Evolutionary conservation across 2,797 vertebrate genomes (phyloP).

Genomic region (Distichodus sexfasciatus): DNA sequence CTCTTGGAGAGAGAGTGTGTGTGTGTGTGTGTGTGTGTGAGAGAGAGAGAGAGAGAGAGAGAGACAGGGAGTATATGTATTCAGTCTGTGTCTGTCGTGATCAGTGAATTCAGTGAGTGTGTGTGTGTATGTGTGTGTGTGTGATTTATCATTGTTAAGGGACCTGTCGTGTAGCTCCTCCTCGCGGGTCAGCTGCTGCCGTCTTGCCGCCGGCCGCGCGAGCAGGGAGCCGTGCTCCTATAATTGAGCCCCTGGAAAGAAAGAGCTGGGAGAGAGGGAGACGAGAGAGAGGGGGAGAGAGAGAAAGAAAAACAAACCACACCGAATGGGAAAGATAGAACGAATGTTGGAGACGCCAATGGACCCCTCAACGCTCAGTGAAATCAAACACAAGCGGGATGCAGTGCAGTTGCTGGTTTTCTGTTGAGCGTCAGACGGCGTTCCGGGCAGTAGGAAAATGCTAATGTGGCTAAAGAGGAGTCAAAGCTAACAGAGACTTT

Average conservation of each 20-base stretch:
- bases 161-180: slow-evolving; percentile 74
- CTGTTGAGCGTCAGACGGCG: no score
- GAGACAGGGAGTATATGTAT: no score
- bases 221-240: slow-evolving; percentile 56
- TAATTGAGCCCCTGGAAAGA: slow-evolving; percentile 73
- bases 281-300: slow-evolving; percentile 12
- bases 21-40: slow-evolving; percentile 11
- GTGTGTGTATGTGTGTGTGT: slow-evolving; percentile 40
- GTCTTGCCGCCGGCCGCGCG: slow-evolving; percentile 55
- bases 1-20: slow-evolving; percentile 15
- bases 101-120: slow-evolving; percentile 26
- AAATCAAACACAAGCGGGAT: no score
- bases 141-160: slow-evolving; percentile 84
- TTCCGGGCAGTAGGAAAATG: no score
- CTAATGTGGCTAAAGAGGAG: no score
- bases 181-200: slow-evolving; percentile 67
- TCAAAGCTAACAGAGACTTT: no score
- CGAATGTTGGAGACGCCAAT: no score
- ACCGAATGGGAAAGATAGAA: no score
- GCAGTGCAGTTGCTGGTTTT: no score
- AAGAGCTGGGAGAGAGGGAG: slow-evolving; percentile 6
- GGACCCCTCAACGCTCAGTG: no score
- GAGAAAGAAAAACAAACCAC: background rate
- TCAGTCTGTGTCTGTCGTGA: slow-evolving; percentile 14
- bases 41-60: no score